Percentiles rank a stretch among this genome's conserved stretches.
Conservation (phyloP, 2,797 vertebrate genomes). For the Darevskia mixta region DNA sequence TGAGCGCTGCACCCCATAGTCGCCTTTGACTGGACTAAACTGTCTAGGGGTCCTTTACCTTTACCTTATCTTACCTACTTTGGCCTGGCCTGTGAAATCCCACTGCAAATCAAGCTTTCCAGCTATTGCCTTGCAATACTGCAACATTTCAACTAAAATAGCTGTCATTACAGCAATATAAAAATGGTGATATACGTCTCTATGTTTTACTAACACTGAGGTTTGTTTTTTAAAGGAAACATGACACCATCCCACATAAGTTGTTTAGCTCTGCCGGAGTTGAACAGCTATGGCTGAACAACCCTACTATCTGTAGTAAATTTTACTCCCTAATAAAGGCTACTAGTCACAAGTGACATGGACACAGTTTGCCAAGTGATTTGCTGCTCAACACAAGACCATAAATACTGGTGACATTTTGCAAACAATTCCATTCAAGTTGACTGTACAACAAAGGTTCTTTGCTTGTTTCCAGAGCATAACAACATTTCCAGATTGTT, state of each 20-base stretch:
- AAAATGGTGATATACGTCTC: not conserved
- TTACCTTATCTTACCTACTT: too few relatives aligned
- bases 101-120: not conserved
- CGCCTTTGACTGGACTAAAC: too few relatives aligned
- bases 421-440: too few relatives aligned
- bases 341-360: not conserved
- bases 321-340: not conserved
- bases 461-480: too few relatives aligned
- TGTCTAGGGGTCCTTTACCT: too few relatives aligned
- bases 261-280: not conserved
- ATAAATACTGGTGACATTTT: too few relatives aligned
- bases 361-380: not conserved
- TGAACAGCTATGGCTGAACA: constrained; percentile 1
- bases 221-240: not conserved
- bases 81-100: not conserved
- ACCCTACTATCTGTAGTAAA: not conserved
- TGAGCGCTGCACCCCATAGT: too few relatives aligned
- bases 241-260: not conserved
- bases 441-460: too few relatives aligned
- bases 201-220: too few relatives aligned
- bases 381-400: too few relatives aligned
- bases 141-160: not conserved
- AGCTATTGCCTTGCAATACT: not conserved
- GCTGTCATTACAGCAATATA: not conserved
- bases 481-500: too few relatives aligned